Evolutionary conservation across 2,113 vertebrate species (phyloP).

Genomic region (Triplophysa siluroides): DNA sequence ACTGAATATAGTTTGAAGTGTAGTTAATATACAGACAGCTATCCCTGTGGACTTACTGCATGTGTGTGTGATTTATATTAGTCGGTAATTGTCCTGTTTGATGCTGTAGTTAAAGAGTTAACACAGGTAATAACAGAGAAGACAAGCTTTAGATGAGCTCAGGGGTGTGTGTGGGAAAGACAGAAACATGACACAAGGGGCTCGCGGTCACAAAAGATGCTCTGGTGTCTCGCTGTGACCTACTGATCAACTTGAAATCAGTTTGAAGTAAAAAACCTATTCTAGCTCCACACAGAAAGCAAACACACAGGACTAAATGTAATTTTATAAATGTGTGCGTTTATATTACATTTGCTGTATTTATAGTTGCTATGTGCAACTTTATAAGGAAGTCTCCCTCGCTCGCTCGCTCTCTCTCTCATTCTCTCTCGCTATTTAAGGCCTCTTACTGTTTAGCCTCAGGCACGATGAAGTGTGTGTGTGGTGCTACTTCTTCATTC

Average conservation of each 20-base stretch:
- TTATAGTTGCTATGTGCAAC: too few species aligned
- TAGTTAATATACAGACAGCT: not conserved
- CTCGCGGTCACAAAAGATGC: not conserved
- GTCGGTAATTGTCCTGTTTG: slow-evolving; percentile 16
- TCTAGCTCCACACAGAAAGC: not conserved
- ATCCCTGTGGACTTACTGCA: slow-evolving; percentile 2
- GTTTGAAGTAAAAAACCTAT: not conserved
- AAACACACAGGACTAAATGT: not conserved
- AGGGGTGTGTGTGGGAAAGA: slow-evolving; percentile 25
- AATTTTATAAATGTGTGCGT: too few species aligned
- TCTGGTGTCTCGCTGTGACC: slow-evolving; percentile 6
- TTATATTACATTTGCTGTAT: too few species aligned
- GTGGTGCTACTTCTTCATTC: slow-evolving; percentile 32
- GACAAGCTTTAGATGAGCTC: slow-evolving; percentile 18
- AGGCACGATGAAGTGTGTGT: slow-evolving; percentile 21
- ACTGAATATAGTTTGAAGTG: slow-evolving; percentile 5
- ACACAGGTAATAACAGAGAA: slow-evolving; percentile 46
- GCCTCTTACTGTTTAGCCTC: slow-evolving; percentile 19
- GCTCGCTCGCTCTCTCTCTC: not conserved
- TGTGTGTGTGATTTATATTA: slow-evolving; percentile 10
- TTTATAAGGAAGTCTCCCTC: too few species aligned
- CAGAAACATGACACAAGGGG: slow-evolving; percentile 16
- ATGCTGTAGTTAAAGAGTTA: slow-evolving; percentile 38
- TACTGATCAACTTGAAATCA: slow-evolving; percentile 23
- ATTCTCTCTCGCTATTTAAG: not conserved